Evolutionary conservation across 2,797 vertebrate genomes (phyloP).

Genomic region (Serranus cabrilla): DNA sequence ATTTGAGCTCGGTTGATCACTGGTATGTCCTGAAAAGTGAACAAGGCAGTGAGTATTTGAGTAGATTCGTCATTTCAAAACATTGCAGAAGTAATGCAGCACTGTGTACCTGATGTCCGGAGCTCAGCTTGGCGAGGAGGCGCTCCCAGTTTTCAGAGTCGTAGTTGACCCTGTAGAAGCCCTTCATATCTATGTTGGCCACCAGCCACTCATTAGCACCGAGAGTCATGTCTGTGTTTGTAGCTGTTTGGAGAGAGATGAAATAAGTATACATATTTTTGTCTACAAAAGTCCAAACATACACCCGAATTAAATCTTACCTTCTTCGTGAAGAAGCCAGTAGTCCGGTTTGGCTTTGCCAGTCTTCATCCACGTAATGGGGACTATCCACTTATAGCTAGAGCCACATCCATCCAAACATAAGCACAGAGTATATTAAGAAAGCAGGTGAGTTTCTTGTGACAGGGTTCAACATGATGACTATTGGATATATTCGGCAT

Average conservation of each 20-base stretch:
- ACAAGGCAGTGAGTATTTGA: background rate
- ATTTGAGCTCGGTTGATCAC: constrained; percentile 93
- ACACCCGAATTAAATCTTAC: constrained; percentile 53
- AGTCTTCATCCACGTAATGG: constrained; percentile 83
- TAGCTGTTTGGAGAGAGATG: constrained; percentile 38
- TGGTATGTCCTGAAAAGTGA: constrained; percentile 85
- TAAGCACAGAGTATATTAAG: constrained; percentile 61
- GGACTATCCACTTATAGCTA: constrained; percentile 92
- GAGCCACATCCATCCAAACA: constrained; percentile 33
- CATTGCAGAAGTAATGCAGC: background rate
- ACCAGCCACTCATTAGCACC: constrained; percentile 78
- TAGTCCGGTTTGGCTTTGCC: fast-evolving
- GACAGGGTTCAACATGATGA: no score
- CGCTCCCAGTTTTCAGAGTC: constrained; percentile 89
- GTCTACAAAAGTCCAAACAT: background rate
- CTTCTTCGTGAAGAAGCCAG: constrained; percentile 85
- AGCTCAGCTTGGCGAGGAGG: constrained; percentile 79
- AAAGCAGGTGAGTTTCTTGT: background rate
- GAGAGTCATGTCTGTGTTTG: fast-evolving
- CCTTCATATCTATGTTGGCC: constrained; percentile 88
- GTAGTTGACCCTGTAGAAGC: constrained; percentile 94
- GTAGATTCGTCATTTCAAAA: background rate
- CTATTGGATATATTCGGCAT: background rate
- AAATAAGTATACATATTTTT: background rate
- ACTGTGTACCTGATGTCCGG: constrained; percentile 40